phyloP scores from a whole-genome alignment of 2,113 vertebrate genomes.

The Microtus richardsoni region DNA sequence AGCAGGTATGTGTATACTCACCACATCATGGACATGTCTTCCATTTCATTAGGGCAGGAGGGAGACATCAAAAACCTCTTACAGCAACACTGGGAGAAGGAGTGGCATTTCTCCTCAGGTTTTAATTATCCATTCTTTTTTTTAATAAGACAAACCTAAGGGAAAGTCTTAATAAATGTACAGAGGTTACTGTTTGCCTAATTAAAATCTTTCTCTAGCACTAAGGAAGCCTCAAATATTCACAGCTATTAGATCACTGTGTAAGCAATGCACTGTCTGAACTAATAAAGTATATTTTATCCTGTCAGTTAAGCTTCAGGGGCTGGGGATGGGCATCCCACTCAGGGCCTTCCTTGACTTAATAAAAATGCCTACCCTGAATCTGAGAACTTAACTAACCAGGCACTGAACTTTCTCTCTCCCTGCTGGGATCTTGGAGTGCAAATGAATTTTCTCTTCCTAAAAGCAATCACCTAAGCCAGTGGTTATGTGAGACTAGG shows the following conservation, averaged over 20 bases:
- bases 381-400: slow-evolving; percentile 67
- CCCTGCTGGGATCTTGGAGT: slow-evolving; percentile 63
- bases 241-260: slow-evolving; percentile 38
- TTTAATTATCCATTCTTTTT: slow-evolving; percentile 64
- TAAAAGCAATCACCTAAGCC: slow-evolving; percentile 75
- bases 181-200: slow-evolving; percentile 55
- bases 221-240: slow-evolving; percentile 51
- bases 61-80: not conserved
- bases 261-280: slow-evolving; percentile 41
- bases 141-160: slow-evolving; percentile 49
- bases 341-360: slow-evolving; percentile 10
- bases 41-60: not conserved
- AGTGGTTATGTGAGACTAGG: slow-evolving; percentile 71
- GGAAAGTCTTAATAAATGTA: slow-evolving; percentile 69
- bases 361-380: slow-evolving; percentile 60
- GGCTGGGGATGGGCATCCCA: not conserved
- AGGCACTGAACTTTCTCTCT: slow-evolving; percentile 61
- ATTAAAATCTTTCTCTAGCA: slow-evolving; percentile 67
- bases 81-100: slow-evolving; percentile 15
- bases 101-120: slow-evolving; percentile 9
- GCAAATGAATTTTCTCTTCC: slow-evolving; percentile 73
- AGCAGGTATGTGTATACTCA: not conserved
- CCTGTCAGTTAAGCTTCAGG: slow-evolving; percentile 23
- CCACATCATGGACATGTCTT: not conserved
- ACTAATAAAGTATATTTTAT: slow-evolving; percentile 63